Base-by-base conservation (phyloP, 2,888 invertebrate species). In the Exocentrus adspersus region DNA sequence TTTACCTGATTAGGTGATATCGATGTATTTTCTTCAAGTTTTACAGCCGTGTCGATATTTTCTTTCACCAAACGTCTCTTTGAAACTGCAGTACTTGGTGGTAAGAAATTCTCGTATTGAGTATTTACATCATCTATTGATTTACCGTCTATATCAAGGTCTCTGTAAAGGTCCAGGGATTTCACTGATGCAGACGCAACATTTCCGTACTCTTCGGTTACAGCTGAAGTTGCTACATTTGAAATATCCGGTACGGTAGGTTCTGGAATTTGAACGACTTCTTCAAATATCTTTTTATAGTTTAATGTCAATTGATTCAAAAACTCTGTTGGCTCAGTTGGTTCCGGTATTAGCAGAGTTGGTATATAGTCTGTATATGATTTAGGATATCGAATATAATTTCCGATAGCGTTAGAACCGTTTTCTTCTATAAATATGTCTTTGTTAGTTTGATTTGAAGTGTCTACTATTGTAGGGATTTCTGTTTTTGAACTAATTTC, bases 271-370 rank as follows among this genome's bases (percentile, higher is more conserved):
- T 41, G 42, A 2, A 1, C 19, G 12, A 54, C 12, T 17, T 24
- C 30, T 24, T 43, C 54, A 28, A 54, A 54, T 43, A 54, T 28
- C 17, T 30, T 54, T 41, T 54, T 54, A 30, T 54, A 54, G 28
- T 54, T 54, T 1, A 42, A 12, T 5, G 54, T 54, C 6, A 54
- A 21, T 21, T 54, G 42, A n/a, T 14, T 54, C 0, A 54, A 17
- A 12, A 54, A 54, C 9, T 16, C 21, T 17, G 53, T 41, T 12
- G n/a, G 20, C n/a, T n/a, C 41, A 14, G 9, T 43, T 42, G 14
- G 9, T 1, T n/a, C 50, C 3, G 12, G 10, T 2, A 2, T 24
- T 14, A 16, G 14, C 2, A 17, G 1, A 2, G n/a, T 5, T 14
- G 21, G 21, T 7, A 12, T 46, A 16, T 28, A 16, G 6, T 48